Evolutionary conservation across 1,140 invertebrate species (phyloP).

Genomic region (Papilio machaon): DNA sequence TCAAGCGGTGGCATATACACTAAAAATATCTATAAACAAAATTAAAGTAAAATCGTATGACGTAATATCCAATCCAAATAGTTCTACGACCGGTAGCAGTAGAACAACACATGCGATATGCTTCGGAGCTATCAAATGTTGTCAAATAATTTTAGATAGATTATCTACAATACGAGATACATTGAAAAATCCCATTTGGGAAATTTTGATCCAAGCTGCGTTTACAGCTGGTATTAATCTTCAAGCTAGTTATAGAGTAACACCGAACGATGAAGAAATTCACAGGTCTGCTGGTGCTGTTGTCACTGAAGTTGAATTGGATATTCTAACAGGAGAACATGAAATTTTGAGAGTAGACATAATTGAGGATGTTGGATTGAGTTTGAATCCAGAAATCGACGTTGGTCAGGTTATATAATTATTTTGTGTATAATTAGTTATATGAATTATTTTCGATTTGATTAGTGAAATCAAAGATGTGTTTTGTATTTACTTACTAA

Average conservation of each 20-base stretch:
- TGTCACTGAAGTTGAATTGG: slow-evolving; percentile 84
- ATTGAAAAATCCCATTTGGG: slow-evolving; percentile 84
- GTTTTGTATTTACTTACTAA: no score
- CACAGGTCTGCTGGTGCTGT: slow-evolving; percentile 84
- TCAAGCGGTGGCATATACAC: slow-evolving; percentile 88
- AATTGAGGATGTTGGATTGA: slow-evolving; percentile 88
- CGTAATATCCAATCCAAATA: slow-evolving; percentile 78
- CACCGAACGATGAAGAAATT: slow-evolving; percentile 73
- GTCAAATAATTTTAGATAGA: slow-evolving; percentile 83
- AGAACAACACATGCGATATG: slow-evolving; percentile 58
- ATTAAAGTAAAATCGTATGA: slow-evolving; percentile 86
- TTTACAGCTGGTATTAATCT: slow-evolving; percentile 83
- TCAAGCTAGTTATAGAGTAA: slow-evolving; percentile 81
- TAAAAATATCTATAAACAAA: slow-evolving; percentile 87
- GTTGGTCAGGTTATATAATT: slow-evolving; percentile 87
- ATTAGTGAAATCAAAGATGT: no score
- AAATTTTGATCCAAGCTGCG: slow-evolving; percentile 83
- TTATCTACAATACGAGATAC: slow-evolving; percentile 83
- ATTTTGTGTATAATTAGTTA: no score
- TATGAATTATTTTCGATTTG: not conserved
- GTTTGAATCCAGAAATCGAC: slow-evolving; percentile 89
- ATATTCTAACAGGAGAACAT: slow-evolving; percentile 91
- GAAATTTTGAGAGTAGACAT: slow-evolving; percentile 87
- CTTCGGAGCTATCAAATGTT: slow-evolving; percentile 85
- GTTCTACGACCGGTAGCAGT: slow-evolving; percentile 84